These are phyloP conservation scores for Xiphophorus hellerii DNA, from an alignment of 2,113 vertebrate species.

Conservation along the genomic window DNA sequence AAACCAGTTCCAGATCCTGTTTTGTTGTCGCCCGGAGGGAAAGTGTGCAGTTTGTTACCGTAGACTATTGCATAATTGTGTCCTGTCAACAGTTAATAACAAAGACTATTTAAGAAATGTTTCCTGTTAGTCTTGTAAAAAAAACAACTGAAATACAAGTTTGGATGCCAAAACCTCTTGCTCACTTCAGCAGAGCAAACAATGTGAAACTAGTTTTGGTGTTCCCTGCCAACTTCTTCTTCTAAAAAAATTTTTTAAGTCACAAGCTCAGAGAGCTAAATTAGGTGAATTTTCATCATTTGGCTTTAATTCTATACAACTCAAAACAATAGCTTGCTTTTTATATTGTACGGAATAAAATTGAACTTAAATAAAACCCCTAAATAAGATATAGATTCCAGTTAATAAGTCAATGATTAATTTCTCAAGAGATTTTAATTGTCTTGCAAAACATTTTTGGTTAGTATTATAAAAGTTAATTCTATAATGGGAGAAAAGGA, in stretches of 20 bases:
- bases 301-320: background rate
- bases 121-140: constrained; percentile 1
- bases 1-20: background rate
- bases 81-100: constrained; percentile 6
- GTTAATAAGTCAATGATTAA: background rate
- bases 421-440: background rate
- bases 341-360: background rate
- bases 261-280: background rate
- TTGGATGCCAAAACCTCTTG: background rate
- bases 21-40: background rate
- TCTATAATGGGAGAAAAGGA: background rate
- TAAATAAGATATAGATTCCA: background rate
- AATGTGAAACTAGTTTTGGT: background rate
- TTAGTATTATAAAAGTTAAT: background rate
- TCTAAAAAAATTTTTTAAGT: background rate
- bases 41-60: background rate
- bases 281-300: background rate
- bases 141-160: constrained; percentile 4
- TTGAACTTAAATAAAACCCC: background rate
- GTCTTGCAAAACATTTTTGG: background rate
- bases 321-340: background rate
- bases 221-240: background rate
- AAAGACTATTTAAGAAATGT: constrained; percentile 14
- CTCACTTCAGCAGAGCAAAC: background rate
- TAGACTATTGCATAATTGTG: background rate